These are phyloP conservation scores for Gephyroberyx darwinii DNA, from an alignment of 2,797 vertebrate genomes.

Conservation along the genomic window DNA sequence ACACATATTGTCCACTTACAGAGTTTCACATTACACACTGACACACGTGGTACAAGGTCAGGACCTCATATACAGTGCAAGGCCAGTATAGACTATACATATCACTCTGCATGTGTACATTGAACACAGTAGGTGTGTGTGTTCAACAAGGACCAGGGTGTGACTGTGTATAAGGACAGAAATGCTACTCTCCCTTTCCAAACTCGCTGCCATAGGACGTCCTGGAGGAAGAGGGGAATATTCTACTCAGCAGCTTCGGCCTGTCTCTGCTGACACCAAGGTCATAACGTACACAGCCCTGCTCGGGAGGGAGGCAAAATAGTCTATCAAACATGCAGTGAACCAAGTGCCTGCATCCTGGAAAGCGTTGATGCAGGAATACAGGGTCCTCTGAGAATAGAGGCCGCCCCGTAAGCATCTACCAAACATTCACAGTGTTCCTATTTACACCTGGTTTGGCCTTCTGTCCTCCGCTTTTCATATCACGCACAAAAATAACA, in stretches of 20 bases:
- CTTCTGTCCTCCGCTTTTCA: constrained; percentile 29
- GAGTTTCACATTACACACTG: constrained; percentile 1
- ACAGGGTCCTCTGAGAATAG: constrained; percentile 68
- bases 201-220: constrained; percentile 17
- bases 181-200: constrained; percentile 5
- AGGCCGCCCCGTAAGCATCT: constrained; percentile 66
- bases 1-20: neutral
- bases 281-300: constrained; percentile 63
- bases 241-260: constrained; percentile 74
- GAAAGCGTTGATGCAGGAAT: constrained; percentile 75
- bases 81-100: neutral
- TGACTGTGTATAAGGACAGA: neutral
- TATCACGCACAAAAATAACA: constrained; percentile 17
- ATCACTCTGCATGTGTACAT: neutral
- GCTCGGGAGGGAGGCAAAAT: constrained; percentile 59
- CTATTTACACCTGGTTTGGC: constrained; percentile 43
- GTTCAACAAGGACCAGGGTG: neutral
- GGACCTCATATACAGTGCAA: neutral
- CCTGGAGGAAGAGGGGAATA: constrained; percentile 62
- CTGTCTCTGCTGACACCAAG: constrained; percentile 72
- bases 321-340: constrained; percentile 67
- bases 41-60: neutral
- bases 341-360: constrained; percentile 58
- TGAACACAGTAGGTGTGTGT: neutral
- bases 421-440: constrained; percentile 42